Percentiles rank a stretch among this genome's conserved stretches.
Evolutionary conservation across 2,113 vertebrate genomes (phyloP).

Genomic region (Tauraco erythrolophus): DNA sequence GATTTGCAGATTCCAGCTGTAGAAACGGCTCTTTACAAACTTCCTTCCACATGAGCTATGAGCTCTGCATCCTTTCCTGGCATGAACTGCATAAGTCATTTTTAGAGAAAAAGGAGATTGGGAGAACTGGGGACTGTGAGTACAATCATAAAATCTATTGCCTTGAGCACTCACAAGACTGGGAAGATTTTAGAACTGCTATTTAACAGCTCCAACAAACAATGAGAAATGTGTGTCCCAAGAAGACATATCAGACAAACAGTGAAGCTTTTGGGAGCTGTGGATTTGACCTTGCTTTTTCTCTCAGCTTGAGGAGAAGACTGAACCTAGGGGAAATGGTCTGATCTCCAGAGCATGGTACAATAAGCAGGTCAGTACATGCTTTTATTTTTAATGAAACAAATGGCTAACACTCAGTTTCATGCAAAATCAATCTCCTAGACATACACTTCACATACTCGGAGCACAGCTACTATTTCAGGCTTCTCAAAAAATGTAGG

Average conservation of each 20-base stretch:
- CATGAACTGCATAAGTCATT: not conserved
- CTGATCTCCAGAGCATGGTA: not conserved
- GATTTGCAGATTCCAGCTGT: constrained; percentile 37
- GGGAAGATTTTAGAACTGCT: not conserved
- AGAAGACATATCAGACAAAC: not conserved
- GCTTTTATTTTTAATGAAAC: not conserved
- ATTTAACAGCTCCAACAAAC: not conserved
- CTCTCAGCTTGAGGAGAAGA: not conserved
- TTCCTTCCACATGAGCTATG: not conserved
- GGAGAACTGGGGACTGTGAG: not conserved
- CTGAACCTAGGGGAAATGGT: not conserved
- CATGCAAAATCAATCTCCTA: not conserved
- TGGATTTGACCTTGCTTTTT: not conserved
- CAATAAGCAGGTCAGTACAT: not conserved
- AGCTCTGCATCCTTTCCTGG: not conserved
- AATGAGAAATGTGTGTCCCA: not conserved
- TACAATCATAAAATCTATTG: not conserved
- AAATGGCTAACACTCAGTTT: not conserved
- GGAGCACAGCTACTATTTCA: not conserved
- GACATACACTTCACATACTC: not conserved
- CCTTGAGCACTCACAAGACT: not conserved
- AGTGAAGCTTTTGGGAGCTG: not conserved
- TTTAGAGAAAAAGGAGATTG: not conserved
- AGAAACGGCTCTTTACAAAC: constrained; percentile 37
- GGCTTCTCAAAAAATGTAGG: not conserved